These are phyloP conservation scores for Aelia acuminata DNA, from an alignment of 2,888 invertebrate genomes.

Conservation along the genomic window DNA sequence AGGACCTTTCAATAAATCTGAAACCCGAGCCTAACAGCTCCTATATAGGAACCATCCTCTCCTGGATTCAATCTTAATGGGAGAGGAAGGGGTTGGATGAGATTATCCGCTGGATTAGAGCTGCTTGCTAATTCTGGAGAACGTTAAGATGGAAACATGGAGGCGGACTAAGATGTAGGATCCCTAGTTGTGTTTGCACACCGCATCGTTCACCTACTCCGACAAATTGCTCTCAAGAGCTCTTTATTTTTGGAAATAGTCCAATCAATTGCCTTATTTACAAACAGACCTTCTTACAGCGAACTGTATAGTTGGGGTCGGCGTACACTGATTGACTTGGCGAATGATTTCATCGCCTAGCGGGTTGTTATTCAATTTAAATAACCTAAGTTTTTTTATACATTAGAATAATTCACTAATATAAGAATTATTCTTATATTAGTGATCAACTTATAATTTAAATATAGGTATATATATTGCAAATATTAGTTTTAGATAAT, in stretches of 20 bases:
- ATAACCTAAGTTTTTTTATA: too few species aligned
- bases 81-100: neutral
- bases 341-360: too few species aligned
- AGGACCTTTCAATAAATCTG: neutral
- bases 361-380: too few species aligned
- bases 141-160: neutral
- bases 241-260: conserved; percentile 12
- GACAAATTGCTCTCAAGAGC: neutral
- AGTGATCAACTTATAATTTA: too few species aligned
- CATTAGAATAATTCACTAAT: too few species aligned
- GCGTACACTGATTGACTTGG: neutral
- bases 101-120: conserved; percentile 4
- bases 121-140: neutral
- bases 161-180: neutral
- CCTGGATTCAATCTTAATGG: neutral
- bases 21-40: neutral
- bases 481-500: too few species aligned
- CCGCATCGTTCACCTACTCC: neutral
- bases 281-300: neutral
- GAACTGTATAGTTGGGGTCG: neutral
- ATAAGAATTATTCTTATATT: too few species aligned
- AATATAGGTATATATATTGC: too few species aligned
- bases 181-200: neutral
- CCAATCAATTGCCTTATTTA: neutral
- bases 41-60: neutral